Conservation (phyloP, 1,140 invertebrate species). For the Paracyclopina nana region DNA sequence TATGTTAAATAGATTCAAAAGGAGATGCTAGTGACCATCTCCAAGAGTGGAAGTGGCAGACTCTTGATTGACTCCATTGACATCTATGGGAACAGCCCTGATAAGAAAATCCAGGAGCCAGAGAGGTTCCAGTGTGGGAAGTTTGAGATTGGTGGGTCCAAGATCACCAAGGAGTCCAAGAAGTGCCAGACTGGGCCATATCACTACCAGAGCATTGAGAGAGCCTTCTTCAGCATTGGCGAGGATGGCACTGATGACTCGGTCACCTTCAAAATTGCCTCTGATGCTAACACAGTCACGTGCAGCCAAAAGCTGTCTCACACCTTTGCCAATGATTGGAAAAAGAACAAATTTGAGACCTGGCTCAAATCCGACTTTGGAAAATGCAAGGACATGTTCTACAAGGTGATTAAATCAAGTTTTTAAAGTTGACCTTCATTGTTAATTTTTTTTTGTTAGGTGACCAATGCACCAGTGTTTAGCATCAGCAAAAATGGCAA, state of each 20-base stretch:
- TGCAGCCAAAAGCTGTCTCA: background rate
- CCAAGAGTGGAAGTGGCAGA: slow-evolving; percentile 1
- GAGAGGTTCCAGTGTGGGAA: background rate
- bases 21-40: background rate
- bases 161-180: background rate
- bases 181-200: background rate
- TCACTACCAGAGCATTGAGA: background rate
- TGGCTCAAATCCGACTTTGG: background rate
- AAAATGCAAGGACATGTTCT: background rate
- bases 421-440: background rate
- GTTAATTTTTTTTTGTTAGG: slow-evolving; percentile 1
- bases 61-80: background rate
- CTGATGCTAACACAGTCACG: slow-evolving; percentile 1
- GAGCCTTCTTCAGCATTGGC: background rate
- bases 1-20: too few species aligned
- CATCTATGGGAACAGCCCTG: background rate
- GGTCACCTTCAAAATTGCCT: background rate
- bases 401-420: background rate
- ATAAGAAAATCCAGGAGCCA: slow-evolving; percentile 1
- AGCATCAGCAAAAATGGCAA: background rate
- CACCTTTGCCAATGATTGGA: background rate
- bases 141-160: background rate
- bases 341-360: background rate
- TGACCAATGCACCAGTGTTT: background rate
- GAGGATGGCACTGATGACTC: background rate